Evolutionary conservation across 2,888 invertebrate genomes (phyloP).

Genomic region (Dexiosoma caninum): DNA sequence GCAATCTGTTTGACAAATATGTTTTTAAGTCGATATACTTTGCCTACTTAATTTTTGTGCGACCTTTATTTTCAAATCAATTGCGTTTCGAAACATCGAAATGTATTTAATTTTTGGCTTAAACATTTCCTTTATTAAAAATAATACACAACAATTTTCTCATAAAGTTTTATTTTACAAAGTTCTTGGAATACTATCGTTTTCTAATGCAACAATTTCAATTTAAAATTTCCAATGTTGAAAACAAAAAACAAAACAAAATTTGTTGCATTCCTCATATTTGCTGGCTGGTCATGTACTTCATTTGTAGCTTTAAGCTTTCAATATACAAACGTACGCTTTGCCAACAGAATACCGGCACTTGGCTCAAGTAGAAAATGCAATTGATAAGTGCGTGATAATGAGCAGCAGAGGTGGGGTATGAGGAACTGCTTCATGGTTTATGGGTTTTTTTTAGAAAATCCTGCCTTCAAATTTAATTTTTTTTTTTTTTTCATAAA

Average conservation of each 20-base stretch:
- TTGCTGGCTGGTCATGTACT: conserved; percentile 3
- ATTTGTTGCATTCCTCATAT: neutral
- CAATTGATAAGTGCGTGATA: conserved; percentile 44
- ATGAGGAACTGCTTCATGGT: neutral
- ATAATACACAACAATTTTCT: neutral
- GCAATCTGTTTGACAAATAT: too few relatives aligned
- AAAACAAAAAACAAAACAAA: neutral
- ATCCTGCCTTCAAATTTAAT: neutral
- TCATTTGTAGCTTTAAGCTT: neutral
- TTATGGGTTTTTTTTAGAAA: neutral
- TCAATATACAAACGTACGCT: neutral
- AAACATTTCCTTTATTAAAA: neutral
- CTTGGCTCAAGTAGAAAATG: conserved; percentile 34
- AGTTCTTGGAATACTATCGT: neutral
- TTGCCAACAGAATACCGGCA: neutral
- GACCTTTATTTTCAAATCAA: too few relatives aligned
- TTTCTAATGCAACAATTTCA: neutral
- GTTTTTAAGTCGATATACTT: too few relatives aligned
- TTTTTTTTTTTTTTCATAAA: neutral
- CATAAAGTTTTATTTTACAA: neutral
- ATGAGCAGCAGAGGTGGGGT: neutral
- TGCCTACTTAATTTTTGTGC: too few relatives aligned
- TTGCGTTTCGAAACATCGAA: too few relatives aligned
- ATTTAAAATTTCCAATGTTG: too few relatives aligned
- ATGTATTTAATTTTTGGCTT: too few relatives aligned